These are phyloP conservation scores for Phrynocephalus forsythii DNA, from an alignment of 2,797 vertebrate species.

Conservation along the genomic window DNA sequence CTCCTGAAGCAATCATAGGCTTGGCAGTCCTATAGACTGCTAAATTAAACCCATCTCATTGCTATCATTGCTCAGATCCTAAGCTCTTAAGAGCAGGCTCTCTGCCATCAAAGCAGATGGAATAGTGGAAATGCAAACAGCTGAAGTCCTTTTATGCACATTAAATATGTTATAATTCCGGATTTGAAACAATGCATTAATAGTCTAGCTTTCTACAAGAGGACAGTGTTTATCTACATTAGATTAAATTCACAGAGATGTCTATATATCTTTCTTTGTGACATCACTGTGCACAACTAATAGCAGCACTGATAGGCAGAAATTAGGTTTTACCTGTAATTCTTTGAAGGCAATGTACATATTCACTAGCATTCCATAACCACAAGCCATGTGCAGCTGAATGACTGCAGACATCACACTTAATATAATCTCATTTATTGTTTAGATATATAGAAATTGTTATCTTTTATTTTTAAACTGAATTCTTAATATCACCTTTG, in stretches of 20 bases:
- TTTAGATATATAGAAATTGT: background rate
- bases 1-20: constrained; percentile 45
- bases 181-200: constrained; percentile 28
- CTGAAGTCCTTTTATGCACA: constrained; percentile 47
- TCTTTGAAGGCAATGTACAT: constrained; percentile 14
- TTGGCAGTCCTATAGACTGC: constrained; percentile 43
- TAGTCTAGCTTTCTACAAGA: background rate
- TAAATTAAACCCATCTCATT: constrained; percentile 53
- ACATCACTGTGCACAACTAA: background rate
- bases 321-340: background rate
- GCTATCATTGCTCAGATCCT: constrained; percentile 38
- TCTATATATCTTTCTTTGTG: too few relatives aligned
- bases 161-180: constrained; percentile 42
- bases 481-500: background rate
- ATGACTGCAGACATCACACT: constrained; percentile 11
- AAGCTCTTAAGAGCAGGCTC: constrained; percentile 46
- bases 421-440: constrained; percentile 21
- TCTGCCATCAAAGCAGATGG: constrained; percentile 60
- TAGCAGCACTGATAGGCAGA: background rate
- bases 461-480: background rate
- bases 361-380: background rate
- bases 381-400: background rate
- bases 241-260: constrained; percentile 1
- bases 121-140: constrained; percentile 30
- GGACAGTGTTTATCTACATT: background rate